Percentiles rank a stretch among this genome's conserved stretches.
These are phyloP conservation scores for Armadillidium nasatum DNA, from an alignment of 1,140 invertebrate species.

Conservation along the genomic window DNA sequence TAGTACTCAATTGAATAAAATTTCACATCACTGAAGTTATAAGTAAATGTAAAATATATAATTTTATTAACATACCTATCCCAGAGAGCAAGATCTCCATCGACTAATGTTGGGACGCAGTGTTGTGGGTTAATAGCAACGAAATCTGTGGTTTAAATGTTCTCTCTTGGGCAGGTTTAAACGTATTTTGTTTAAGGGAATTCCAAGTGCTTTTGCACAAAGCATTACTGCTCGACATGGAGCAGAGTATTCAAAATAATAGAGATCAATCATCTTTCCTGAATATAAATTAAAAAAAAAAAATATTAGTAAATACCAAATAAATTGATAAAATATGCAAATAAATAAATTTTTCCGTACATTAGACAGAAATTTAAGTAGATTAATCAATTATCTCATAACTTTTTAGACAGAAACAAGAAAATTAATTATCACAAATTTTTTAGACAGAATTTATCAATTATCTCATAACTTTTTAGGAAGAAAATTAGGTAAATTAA, in stretches of 20 bases:
- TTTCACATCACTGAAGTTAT: not conserved
- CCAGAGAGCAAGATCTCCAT: constrained; percentile 35
- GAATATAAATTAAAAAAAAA: no score
- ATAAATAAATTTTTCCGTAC: no score
- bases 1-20: not conserved
- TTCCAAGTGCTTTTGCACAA: constrained; percentile 35
- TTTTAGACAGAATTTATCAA: no score
- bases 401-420: no score
- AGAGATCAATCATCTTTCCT: constrained; percentile 32
- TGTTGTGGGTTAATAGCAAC: constrained; percentile 42
- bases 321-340: no score
- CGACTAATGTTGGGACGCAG: constrained; percentile 39
- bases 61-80: constrained; percentile 29
- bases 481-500: no score
- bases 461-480: no score
- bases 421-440: no score
- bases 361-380: no score
- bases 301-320: no score
- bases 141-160: constrained; percentile 44
- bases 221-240: constrained; percentile 45
- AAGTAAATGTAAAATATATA: no score
- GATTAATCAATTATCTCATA: no score
- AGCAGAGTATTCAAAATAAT: constrained; percentile 36
- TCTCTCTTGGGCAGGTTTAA: constrained; percentile 43
- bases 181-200: constrained; percentile 43